Conservation (phyloP, 2,797 vertebrate species). For the Pangasius mekongensis region DNA sequence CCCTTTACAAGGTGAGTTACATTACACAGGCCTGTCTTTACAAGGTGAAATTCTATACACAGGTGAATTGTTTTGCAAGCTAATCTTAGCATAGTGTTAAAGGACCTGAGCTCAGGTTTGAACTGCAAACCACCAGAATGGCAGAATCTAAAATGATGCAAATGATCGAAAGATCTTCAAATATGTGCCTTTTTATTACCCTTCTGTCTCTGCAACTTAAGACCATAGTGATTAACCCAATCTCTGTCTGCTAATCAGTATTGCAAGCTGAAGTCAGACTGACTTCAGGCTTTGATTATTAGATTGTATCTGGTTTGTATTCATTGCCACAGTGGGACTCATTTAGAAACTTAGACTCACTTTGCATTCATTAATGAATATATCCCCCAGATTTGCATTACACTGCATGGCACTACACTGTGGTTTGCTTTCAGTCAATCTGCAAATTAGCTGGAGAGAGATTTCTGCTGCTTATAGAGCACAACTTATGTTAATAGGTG, state of each 20-base stretch:
- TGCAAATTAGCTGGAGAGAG: conserved; percentile 41
- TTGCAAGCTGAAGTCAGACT: neutral
- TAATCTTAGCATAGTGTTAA: neutral
- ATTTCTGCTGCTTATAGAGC: conserved; percentile 28
- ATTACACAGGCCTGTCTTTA: neutral
- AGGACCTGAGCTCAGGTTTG: neutral
- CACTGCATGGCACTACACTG: conserved; percentile 27
- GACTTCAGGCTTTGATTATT: neutral
- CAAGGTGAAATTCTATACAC: neutral
- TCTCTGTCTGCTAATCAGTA: conserved; percentile 6
- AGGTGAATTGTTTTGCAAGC: neutral
- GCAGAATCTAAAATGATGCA: neutral
- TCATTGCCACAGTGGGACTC: conserved; percentile 34
- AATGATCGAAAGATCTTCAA: neutral
- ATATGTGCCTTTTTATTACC: conserved; percentile 6
- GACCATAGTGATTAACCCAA: neutral
- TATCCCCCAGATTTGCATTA: conserved; percentile 13
- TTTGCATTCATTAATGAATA: conserved; percentile 45
- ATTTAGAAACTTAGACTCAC: conserved; percentile 40
- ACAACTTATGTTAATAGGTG: conserved; percentile 1
- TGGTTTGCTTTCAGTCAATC: conserved; percentile 39
- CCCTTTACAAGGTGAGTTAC: conserved; percentile 86
- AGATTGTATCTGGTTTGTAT: conserved; percentile 42
- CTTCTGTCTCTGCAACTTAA: neutral
- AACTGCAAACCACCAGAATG: neutral